Evolutionary conservation across 1,140 invertebrate species (phyloP).

Genomic region (Zaprionus lachaisei): DNA sequence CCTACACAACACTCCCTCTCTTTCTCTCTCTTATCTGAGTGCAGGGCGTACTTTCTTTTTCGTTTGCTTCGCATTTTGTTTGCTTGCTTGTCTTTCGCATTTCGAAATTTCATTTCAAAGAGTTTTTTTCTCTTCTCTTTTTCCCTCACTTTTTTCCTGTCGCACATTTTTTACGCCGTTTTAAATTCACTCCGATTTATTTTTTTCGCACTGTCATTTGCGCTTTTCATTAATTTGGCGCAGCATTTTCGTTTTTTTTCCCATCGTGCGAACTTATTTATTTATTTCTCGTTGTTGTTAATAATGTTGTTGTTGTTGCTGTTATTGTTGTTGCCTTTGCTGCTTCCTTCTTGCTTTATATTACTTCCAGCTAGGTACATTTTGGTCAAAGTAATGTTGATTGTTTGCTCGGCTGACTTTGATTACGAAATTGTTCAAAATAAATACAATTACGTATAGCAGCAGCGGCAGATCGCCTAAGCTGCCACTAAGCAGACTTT

Average conservation of each 20-base stretch:
- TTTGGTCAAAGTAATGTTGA: slow-evolving; percentile 76
- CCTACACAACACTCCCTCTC: too few relatives aligned
- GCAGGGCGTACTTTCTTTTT: slow-evolving; percentile 48
- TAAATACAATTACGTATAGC: slow-evolving; percentile 73
- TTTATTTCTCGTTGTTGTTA: slow-evolving; percentile 44
- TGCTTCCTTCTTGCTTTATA: slow-evolving; percentile 46
- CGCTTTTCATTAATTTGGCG: slow-evolving; percentile 76
- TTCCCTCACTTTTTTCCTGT: slow-evolving; percentile 33
- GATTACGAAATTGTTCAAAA: slow-evolving; percentile 81
- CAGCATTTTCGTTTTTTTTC: slow-evolving; percentile 48
- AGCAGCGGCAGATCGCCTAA: slow-evolving; percentile 25
- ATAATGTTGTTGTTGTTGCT: background rate
- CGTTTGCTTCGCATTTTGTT: slow-evolving; percentile 37
- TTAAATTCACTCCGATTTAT: slow-evolving; percentile 40
- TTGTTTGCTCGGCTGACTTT: slow-evolving; percentile 77
- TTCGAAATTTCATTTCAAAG: slow-evolving; percentile 75
- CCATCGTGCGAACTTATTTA: slow-evolving; percentile 72
- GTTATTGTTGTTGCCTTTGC: slow-evolving; percentile 37
- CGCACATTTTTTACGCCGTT: slow-evolving; percentile 52
- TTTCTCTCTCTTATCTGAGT: slow-evolving; percentile 1
- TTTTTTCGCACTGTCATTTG: slow-evolving; percentile 71
- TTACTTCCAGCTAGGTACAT: slow-evolving; percentile 53
- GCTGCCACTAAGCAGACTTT: slow-evolving; percentile 57
- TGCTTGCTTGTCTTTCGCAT: slow-evolving; percentile 49
- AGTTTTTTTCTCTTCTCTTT: slow-evolving; percentile 47